phyloP scores from a whole-genome alignment of 2,797 vertebrate genomes.

The Dallia pectoralis region DNA sequence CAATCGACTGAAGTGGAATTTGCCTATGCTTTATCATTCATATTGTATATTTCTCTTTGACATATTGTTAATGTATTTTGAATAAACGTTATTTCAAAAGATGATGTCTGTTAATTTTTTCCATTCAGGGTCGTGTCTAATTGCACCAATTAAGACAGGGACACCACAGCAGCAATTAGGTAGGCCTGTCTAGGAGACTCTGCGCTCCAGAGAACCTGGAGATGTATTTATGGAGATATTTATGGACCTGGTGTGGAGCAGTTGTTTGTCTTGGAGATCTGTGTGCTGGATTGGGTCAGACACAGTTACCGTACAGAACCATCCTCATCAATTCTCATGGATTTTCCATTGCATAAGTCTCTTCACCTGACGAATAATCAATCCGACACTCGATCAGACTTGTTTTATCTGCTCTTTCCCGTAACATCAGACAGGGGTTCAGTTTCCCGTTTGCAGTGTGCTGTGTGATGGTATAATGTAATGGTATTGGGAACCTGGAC shows the following conservation, averaged over 20 bases:
- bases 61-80: too few relatives aligned
- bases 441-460: conserved; percentile 65
- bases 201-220: conserved; percentile 64
- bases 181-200: conserved; percentile 49
- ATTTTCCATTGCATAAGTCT: conserved; percentile 48
- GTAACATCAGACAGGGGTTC: conserved; percentile 67
- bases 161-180: conserved; percentile 60
- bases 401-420: conserved; percentile 70
- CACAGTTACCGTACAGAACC: conserved; percentile 39
- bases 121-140: too few relatives aligned
- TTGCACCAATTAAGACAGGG: conserved; percentile 13
- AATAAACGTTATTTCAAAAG: too few relatives aligned
- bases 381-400: conserved; percentile 59
- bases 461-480: conserved; percentile 49
- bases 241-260: conserved; percentile 52
- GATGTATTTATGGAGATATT: conserved; percentile 69
- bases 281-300: conserved; percentile 24
- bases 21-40: too few relatives aligned
- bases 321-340: conserved; percentile 52
- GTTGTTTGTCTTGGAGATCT: conserved; percentile 57
- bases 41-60: too few relatives aligned
- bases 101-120: too few relatives aligned
- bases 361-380: conserved; percentile 67
- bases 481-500: conserved; percentile 29
- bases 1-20: too few relatives aligned